phyloP scores from a whole-genome alignment of 2,113 vertebrate genomes.

The Psittacus erithacus region DNA sequence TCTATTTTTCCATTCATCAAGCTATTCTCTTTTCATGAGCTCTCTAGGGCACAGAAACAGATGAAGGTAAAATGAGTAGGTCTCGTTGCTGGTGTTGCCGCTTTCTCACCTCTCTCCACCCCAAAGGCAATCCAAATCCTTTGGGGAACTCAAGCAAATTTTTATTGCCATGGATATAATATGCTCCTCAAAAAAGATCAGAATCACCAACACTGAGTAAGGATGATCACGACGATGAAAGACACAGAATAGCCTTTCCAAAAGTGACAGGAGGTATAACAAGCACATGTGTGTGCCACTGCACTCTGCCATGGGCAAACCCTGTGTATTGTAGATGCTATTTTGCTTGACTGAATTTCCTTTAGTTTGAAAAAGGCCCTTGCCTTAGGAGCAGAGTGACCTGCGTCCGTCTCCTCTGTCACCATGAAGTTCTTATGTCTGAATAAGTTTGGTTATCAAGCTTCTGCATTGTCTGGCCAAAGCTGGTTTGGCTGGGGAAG shows the following conservation, averaged over 20 bases:
- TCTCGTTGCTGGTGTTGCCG: neutral
- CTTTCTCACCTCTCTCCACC: neutral
- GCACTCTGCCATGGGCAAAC: neutral
- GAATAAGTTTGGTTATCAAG: neutral
- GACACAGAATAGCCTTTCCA: neutral
- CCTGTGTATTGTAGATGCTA: neutral
- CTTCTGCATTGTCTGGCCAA: neutral
- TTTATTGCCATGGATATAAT: neutral
- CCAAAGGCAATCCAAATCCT: neutral
- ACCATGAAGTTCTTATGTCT: neutral
- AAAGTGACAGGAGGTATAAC: neutral
- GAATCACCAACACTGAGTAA: neutral
- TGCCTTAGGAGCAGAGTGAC: neutral
- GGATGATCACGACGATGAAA: neutral
- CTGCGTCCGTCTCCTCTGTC: neutral
- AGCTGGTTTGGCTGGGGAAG: neutral
- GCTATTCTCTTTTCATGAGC: neutral
- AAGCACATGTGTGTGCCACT: rapidly evolving
- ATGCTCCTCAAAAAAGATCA: rapidly evolving
- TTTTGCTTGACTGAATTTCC: neutral
- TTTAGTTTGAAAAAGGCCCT: neutral
- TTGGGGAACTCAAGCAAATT: neutral
- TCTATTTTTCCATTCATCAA: neutral
- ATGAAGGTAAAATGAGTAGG: neutral
- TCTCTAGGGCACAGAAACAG: neutral